Percentiles rank a stretch among this genome's conserved stretches.
Evolutionary conservation across 92 coral and sea anemone species (phyloP).

Genomic region (Bergia sp.): DNA sequence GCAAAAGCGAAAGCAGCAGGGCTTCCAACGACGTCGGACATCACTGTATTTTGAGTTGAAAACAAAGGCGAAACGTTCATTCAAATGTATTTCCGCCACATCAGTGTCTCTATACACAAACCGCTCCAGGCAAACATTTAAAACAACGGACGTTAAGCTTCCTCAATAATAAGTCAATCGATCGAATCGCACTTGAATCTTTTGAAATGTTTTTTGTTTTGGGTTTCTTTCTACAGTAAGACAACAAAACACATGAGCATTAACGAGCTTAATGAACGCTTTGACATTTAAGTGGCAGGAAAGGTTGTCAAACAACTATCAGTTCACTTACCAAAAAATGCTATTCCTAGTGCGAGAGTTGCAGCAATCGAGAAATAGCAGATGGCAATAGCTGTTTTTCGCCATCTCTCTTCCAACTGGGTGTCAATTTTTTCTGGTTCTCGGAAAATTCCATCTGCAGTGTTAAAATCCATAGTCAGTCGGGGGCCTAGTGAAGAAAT

Average conservation of each 20-base stretch:
- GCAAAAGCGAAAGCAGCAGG: conserved; percentile 46
- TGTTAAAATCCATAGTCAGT: background rate
- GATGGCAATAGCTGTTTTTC: conserved; percentile 19
- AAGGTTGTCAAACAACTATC: background rate
- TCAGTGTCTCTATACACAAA: background rate
- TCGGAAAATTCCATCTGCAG: conserved; percentile 43
- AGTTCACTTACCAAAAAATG: conserved; percentile 34
- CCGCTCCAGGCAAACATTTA: background rate
- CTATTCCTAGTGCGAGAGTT: conserved; percentile 31
- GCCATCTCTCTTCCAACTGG: conserved; percentile 37
- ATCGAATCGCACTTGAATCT: background rate
- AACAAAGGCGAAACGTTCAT: background rate
- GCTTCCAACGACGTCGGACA: conserved; percentile 30
- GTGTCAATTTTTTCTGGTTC: conserved; percentile 41
- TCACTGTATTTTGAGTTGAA: conserved; percentile 6
- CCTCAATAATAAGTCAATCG: background rate
- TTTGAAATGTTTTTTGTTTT: conserved; percentile 6
- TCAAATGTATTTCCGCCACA: background rate
- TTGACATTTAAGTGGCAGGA: background rate
- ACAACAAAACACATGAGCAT: background rate
- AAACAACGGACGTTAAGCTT: background rate
- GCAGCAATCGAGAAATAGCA: conserved; percentile 31
- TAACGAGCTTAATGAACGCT: background rate
- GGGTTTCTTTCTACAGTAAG: background rate
- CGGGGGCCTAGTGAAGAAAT: background rate